Percentiles rank a stretch among this genome's conserved stretches.
Conservation (phyloP, 2,888 invertebrate genomes). For the Halictus quadricinctus region DNA sequence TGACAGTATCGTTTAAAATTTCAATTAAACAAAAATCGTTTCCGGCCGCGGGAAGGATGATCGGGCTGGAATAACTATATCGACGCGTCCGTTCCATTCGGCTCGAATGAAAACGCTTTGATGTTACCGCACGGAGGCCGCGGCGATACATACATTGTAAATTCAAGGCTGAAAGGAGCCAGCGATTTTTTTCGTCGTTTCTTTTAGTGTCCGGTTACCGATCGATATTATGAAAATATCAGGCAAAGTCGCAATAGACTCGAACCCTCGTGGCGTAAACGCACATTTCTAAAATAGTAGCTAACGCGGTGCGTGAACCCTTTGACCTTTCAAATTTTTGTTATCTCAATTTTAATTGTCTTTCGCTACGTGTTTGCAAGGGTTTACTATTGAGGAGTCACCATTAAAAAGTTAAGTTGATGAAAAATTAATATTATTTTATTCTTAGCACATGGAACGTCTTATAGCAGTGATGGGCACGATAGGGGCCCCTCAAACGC, state of each 20-base stretch:
- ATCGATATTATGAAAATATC: conserved; percentile 38
- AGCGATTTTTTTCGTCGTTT: conserved; percentile 1
- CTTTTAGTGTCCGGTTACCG: conserved; percentile 15
- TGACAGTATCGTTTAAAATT: conserved; percentile 13
- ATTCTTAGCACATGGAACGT: no score
- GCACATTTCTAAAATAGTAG: not conserved
- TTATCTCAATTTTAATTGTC: no score
- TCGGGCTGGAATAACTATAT: conserved; percentile 2
- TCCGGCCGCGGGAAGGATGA: conserved; percentile 1
- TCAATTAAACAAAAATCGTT: conserved; percentile 1
- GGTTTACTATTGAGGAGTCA: no score
- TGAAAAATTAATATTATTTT: no score
- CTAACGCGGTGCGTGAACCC: not conserved
- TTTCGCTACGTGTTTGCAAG: no score
- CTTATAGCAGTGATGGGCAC: no score
- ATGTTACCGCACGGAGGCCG: conserved; percentile 2
- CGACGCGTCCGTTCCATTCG: conserved; percentile 11
- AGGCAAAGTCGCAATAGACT: not conserved
- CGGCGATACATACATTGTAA: conserved; percentile 14
- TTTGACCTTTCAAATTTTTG: not conserved
- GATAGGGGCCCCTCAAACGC: no score
- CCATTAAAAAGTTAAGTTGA: no score
- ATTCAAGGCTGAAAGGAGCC: conserved; percentile 1
- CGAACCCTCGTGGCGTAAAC: not conserved
- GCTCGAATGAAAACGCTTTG: conserved; percentile 27